Conservation (phyloP, 2,888 invertebrate genomes). For the Elysia crispata region DNA sequence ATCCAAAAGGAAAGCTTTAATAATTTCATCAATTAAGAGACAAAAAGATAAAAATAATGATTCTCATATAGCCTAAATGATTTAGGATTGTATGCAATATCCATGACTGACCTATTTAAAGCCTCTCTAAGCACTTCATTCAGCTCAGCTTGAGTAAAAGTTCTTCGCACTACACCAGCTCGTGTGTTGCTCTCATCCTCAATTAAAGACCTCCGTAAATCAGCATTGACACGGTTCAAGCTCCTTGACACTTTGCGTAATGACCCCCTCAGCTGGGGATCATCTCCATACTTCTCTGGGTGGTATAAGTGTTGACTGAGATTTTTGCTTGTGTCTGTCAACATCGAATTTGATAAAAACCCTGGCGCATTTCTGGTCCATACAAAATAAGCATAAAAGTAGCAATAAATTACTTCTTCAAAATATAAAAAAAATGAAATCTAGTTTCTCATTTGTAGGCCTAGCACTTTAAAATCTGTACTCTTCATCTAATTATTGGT, state of each 20-base stretch:
- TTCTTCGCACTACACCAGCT: background rate
- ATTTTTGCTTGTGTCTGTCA: slow-evolving; percentile 49
- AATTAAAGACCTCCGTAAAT: slow-evolving; percentile 42
- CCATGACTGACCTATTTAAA: background rate
- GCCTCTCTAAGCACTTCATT: slow-evolving; percentile 26
- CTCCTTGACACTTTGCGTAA: slow-evolving; percentile 41
- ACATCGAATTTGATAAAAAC: slow-evolving; percentile 48
- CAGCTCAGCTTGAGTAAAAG: slow-evolving; percentile 5
- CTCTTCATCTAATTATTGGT: too few relatives aligned
- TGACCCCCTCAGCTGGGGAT: slow-evolving; percentile 44
- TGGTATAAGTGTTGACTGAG: slow-evolving; percentile 46
- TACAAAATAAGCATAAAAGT: slow-evolving; percentile 14
- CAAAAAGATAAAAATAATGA: too few relatives aligned
- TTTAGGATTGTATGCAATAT: too few relatives aligned
- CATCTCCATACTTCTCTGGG: slow-evolving; percentile 48
- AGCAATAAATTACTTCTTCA: too few relatives aligned
- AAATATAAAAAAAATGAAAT: too few relatives aligned
- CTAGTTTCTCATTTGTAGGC: too few relatives aligned
- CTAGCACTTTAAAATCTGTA: too few relatives aligned
- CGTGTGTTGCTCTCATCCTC: slow-evolving; percentile 37
- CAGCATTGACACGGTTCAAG: slow-evolving; percentile 44
- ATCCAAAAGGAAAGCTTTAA: too few relatives aligned
- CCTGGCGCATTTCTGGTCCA: slow-evolving; percentile 41
- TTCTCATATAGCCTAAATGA: too few relatives aligned
- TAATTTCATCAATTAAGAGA: too few relatives aligned